Conservation (phyloP, 2,888 invertebrate species). For the Xestoiulus laeticollis region DNA sequence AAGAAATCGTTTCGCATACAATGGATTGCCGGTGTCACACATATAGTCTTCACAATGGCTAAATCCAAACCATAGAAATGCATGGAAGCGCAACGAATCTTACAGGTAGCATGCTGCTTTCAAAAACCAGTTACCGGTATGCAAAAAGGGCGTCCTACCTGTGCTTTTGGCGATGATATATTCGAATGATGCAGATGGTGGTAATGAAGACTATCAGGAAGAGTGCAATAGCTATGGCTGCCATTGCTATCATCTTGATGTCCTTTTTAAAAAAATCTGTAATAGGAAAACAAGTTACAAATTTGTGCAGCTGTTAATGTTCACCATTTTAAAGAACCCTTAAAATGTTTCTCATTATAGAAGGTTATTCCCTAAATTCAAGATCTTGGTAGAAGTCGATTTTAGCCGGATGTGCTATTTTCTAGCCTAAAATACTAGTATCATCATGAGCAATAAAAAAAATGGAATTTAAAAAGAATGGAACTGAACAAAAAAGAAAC, state of each 20-base stretch:
- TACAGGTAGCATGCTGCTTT: neutral
- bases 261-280: neutral
- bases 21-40: neutral
- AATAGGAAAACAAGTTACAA: neutral
- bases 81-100: neutral
- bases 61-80: neutral
- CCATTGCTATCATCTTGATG: constrained; percentile 6
- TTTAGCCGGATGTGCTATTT: no score
- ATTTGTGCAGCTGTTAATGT: neutral
- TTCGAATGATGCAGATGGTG: neutral
- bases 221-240: neutral
- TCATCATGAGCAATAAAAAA: no score
- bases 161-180: neutral
- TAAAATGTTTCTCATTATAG: neutral
- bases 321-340: neutral
- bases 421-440: no score
- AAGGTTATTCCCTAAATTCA: no score
- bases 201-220: neutral
- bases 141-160: neutral
- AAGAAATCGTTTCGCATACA: neutral
- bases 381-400: no score
- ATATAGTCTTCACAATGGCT: neutral
- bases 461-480: no score
- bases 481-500: no score
- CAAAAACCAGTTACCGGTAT: neutral